Evolutionary conservation across 53 echinoderm and acorn worm species (phyloP).

Genomic region (Temnopleurus reevesii): DNA sequence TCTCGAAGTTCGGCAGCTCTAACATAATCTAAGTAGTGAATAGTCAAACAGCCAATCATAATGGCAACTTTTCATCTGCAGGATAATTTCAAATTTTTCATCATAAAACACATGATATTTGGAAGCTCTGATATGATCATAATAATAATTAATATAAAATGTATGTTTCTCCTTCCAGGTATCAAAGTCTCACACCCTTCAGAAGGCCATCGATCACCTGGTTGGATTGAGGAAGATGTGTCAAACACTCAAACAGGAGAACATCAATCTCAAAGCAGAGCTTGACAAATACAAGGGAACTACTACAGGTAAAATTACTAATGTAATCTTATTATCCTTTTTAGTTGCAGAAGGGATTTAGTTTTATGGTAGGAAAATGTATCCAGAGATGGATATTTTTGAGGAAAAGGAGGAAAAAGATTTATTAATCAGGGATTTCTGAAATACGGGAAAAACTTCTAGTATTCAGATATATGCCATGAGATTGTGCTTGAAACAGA

Average conservation of each 20-base stretch:
- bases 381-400: too few relatives aligned
- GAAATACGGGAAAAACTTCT: neutral
- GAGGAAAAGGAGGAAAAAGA: too few relatives aligned
- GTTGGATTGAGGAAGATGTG: constrained; percentile 72
- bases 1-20: too few relatives aligned
- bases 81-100: neutral
- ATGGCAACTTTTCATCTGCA: too few relatives aligned
- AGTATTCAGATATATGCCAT: too few relatives aligned
- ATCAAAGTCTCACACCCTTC: constrained; percentile 86
- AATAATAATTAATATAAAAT: neutral
- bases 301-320: constrained; percentile 18
- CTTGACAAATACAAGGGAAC: constrained; percentile 57
- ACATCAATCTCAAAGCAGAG: constrained; percentile 61
- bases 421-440: neutral
- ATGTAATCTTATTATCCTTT: too few relatives aligned
- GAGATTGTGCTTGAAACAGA: too few relatives aligned
- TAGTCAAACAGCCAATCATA: too few relatives aligned
- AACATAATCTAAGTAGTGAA: too few relatives aligned
- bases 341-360: neutral
- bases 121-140: too few relatives aligned
- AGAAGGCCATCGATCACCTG: constrained; percentile 97
- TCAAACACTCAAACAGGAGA: constrained; percentile 82
- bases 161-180: constrained; percentile 31
- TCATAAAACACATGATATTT: neutral
- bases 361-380: too few relatives aligned